Conservation (phyloP, 2,113 vertebrate genomes). For the Cyanistes caeruleus region DNA sequence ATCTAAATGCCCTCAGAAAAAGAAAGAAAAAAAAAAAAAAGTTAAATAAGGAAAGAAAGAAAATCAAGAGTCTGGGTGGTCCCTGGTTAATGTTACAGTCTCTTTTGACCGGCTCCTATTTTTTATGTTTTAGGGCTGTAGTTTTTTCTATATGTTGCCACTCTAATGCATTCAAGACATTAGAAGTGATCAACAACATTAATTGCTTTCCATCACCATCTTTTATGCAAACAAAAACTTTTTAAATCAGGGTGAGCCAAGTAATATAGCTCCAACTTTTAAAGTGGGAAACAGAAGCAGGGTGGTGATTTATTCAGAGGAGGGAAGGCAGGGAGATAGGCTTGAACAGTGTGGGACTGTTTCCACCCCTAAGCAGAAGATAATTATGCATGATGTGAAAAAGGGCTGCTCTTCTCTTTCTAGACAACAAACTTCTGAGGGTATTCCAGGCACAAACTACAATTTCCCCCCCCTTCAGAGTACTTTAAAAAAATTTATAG, state of each 20-base stretch:
- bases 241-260: not conserved
- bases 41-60: not conserved
- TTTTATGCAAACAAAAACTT: not conserved
- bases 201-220: not conserved
- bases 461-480: not conserved
- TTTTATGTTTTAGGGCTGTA: not conserved
- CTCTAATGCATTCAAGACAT: not conserved
- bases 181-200: not conserved
- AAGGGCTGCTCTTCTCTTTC: not conserved
- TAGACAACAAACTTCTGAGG: not conserved
- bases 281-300: not conserved
- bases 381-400: not conserved
- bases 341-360: not conserved
- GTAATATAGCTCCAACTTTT: not conserved
- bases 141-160: not conserved
- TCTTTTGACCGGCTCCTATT: not conserved
- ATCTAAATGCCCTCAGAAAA: accelerated
- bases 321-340: not conserved
- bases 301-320: not conserved
- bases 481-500: not conserved
- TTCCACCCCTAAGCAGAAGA: not conserved
- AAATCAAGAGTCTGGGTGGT: not conserved
- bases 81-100: not conserved
- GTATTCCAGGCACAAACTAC: not conserved
- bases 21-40: too few species aligned